A percentile compares a stretch with the other conserved stretches of the same genome.
Evolutionary conservation across 2,888 invertebrate genomes (phyloP).

Genomic region (Slavum lentiscoides): DNA sequence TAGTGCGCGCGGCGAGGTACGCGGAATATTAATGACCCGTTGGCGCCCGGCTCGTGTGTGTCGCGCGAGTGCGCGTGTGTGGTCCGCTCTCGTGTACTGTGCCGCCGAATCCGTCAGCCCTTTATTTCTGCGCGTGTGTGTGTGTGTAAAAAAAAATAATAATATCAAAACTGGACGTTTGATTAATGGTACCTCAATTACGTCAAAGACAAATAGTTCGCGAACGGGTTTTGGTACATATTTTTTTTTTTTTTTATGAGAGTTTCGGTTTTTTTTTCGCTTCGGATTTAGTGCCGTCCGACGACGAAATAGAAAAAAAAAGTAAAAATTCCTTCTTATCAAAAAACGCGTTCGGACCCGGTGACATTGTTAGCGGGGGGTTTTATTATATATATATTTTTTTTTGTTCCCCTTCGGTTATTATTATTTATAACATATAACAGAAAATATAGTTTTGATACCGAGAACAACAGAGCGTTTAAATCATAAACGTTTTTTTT

Average conservation of each 20-base stretch:
- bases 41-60: too few species aligned
- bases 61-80: too few species aligned
- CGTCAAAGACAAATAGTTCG: constrained; percentile 50
- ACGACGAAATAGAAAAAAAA: neutral
- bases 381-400: too few species aligned
- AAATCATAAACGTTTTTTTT: constrained; percentile 19
- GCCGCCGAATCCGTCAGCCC: too few species aligned
- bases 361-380: too few species aligned
- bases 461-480: constrained; percentile 25
- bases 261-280: neutral
- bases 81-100: too few species aligned
- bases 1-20: too few species aligned
- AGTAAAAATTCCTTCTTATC: constrained; percentile 31
- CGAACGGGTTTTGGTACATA: constrained; percentile 30
- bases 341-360: constrained; percentile 22
- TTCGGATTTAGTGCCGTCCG: too few species aligned
- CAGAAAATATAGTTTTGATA: constrained; percentile 40
- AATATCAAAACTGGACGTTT: constrained; percentile 23
- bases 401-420: too few species aligned
- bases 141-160: too few species aligned
- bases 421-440: neutral
- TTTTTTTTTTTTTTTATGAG: neutral
- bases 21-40: too few species aligned
- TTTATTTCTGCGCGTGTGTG: too few species aligned
- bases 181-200: constrained; percentile 48